Evolutionary conservation across 2,797 vertebrate genomes (phyloP).

Genomic region (Mionectes olivaceus): DNA sequence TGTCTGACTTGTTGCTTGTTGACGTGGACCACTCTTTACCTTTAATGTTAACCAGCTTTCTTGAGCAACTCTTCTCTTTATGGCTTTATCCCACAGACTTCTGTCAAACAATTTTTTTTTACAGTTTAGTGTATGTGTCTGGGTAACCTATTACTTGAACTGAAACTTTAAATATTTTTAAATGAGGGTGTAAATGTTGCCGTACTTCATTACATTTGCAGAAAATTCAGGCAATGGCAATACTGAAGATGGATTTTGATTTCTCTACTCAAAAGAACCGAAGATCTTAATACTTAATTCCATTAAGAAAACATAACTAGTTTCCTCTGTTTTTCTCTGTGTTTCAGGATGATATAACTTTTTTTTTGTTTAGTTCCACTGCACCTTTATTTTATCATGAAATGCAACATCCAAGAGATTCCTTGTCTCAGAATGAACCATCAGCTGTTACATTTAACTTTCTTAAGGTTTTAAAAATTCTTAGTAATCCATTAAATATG

Average conservation of each 20-base stretch:
- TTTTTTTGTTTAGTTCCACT: not conserved
- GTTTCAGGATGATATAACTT: not conserved
- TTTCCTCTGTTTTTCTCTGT: not conserved
- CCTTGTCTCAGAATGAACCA: not conserved
- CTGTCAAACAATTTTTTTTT: not conserved
- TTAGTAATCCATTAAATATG: slow-evolving; percentile 1
- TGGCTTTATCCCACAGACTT: not conserved
- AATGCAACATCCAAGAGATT: not conserved
- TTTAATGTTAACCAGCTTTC: not conserved
- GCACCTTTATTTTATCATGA: not conserved
- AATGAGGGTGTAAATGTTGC: not conserved
- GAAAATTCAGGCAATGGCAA: not conserved
- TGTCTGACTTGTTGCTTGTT: not conserved
- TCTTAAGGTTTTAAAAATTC: not conserved
- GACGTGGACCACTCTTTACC: not conserved
- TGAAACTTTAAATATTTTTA: not conserved
- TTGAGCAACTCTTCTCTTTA: not conserved
- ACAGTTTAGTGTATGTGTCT: not conserved
- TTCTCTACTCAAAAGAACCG: not conserved
- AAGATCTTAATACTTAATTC: not conserved
- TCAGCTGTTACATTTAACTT: not conserved
- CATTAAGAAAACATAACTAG: not conserved
- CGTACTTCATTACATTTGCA: not conserved
- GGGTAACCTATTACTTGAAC: not conserved
- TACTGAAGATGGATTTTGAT: not conserved